Evolutionary conservation across 2,797 vertebrate species (phyloP), one percentile per base, ranked within the genome.

Genomic region (Erithacus rubecula): DNA sequence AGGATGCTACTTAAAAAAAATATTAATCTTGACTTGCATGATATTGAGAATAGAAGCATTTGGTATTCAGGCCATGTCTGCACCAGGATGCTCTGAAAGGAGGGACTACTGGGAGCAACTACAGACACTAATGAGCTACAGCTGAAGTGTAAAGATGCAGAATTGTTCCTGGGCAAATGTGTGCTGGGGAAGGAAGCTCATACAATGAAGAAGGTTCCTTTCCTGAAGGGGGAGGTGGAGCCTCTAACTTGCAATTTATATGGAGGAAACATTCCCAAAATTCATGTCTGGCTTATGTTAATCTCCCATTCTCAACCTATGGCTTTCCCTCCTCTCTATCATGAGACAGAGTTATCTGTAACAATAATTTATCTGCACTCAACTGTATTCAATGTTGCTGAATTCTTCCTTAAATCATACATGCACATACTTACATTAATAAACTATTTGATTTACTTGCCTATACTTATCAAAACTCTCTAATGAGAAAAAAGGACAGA

Each of bases 121-220:
- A 23, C 4, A 85, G 94, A 49, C 93, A 93, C 74, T 95, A 96
- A 95, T 70, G 85, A 95, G 92, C 87, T 81, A 52, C 44, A 36
- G 85, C 63, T 59, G 9, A 94, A 65, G 63, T 67, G 72, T 6
- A 67, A 78, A 88, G 89, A 86, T 59, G 74, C 82, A 91, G 76
- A 83, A 88, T 74, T 76, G 69, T 72, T 83, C 89, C 62, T 78
- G 69, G 24, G 72, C 32, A 91, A 63, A 78, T 0, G 9, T 29
- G 46, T 41, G 63, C 2, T 69, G 52, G 23, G 36, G 34, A 92
- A 91, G 39, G 55, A 92, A 81, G 79, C 88, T 82, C 77, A 71
- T 5, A 37, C 37, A 86, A 76, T 22, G 56, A 59, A 88, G 74
- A n/a, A 51, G 29, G 36, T 4, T 64, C 46, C 56, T 68, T 53